Evolutionary conservation across 2,888 invertebrate species (phyloP).

Genomic region (Caenorhabditis parvicauda): DNA sequence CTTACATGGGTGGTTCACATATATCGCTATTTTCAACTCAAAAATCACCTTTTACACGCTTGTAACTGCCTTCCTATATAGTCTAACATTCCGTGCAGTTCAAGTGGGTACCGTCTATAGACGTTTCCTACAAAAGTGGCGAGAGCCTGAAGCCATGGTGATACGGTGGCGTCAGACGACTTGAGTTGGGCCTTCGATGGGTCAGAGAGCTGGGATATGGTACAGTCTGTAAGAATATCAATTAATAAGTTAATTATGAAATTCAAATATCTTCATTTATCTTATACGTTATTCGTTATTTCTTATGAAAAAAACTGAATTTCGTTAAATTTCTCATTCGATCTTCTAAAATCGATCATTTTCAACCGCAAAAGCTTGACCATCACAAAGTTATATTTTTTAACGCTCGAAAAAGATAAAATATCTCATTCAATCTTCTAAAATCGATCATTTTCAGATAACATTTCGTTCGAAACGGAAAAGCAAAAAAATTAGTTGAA

Average conservation of each 20-base stretch:
- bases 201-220: constrained; percentile 84
- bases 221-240: constrained; percentile 70
- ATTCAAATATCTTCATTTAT: no score
- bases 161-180: constrained; percentile 85
- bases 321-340: background rate
- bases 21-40: background rate
- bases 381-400: no score
- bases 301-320: constrained; percentile 1
- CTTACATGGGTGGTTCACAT: background rate
- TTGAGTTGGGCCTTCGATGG: constrained; percentile 75
- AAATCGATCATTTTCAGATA: no score
- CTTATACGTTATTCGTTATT: no score
- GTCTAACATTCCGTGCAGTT: constrained; percentile 88
- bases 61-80: constrained; percentile 96
- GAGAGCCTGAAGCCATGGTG: constrained; percentile 72
- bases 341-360: no score
- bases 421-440: no score
- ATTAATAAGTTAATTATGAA: no score
- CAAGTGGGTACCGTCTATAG: constrained; percentile 86
- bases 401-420: no score
- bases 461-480: no score
- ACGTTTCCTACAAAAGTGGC: constrained; percentile 92
- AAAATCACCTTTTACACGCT: constrained; percentile 81
- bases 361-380: no score
- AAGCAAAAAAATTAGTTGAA: no score